Base-by-base conservation (phyloP, 2,797 vertebrate species). In the Tarsius wallacei region DNA sequence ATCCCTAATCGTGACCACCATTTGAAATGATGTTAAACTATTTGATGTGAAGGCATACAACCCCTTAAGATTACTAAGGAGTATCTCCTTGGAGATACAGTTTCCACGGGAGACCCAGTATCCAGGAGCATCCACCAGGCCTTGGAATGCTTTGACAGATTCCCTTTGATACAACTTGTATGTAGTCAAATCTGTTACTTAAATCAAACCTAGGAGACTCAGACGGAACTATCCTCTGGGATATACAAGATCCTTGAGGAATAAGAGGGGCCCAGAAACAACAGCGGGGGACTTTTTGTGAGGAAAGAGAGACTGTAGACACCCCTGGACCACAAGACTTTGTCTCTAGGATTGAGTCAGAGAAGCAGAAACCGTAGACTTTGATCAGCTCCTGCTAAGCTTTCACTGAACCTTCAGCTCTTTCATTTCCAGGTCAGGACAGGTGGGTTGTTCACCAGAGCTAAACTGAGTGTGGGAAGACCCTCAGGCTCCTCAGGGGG, bases 1-100 rank as follows among this genome's bases (percentile, higher is more conserved):
- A 55, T 36, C 36, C 36, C 19, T 74, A n/a, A 15, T 83, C 51
- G 70, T 86, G 42, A 61, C 47, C 36, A 10, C 61, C 47, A 82
- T 53, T 91, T 93, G 86, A 89, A 85, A 36, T 83, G 24, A 84
- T 49, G 83, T 83, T 59, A 57, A 82, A 47, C 21, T 87, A 42
- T 77, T 28, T 83, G 17, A 68, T 14, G 28, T 26, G 82, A 88
- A 87, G 26, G 3, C 55, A 33, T 42, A 42, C 0, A 33, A 63
- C 14, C 24, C 74, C 42, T 66, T 49, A 73, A 36, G 15, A 4
- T 78, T 78, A 55, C 68, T 8, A 53, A 36, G 12, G 19, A 33
- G 64, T 17, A 49, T 90, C 70, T 74, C 59, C 57, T 59, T 61
- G 57, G 68, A 55, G 66, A 80, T 22, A 88, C 24, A 36, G 59